Evolutionary conservation across 92 coral and sea anemone species (phyloP).

Genomic region (Epizoanthus stellaris): DNA sequence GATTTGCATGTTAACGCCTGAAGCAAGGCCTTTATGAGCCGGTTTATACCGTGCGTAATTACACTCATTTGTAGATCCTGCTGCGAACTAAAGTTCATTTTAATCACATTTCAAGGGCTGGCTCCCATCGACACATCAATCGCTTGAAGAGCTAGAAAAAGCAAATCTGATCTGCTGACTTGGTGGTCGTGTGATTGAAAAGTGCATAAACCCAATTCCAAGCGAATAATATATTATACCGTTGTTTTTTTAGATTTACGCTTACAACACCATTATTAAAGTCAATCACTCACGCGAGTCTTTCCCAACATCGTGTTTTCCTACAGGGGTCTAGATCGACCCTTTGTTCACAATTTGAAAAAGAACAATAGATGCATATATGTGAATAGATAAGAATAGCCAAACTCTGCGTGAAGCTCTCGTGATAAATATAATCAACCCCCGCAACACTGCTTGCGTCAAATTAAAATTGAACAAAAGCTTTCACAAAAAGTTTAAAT

Average conservation of each 20-base stretch:
- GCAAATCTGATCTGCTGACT: background rate
- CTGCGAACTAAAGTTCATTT: conserved; percentile 4
- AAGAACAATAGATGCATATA: too few species aligned
- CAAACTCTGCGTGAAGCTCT: background rate
- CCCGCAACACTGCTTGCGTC: too few species aligned
- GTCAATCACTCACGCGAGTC: background rate
- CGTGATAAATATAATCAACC: too few species aligned
- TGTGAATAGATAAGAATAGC: background rate
- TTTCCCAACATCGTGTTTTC: background rate
- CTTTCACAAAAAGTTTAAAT: too few species aligned
- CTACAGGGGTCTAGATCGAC: background rate
- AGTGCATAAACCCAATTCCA: background rate
- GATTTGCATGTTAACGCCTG: conserved; percentile 19
- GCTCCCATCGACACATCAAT: background rate
- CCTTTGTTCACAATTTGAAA: background rate
- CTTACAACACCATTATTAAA: background rate
- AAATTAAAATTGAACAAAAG: too few species aligned
- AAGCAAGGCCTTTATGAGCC: background rate
- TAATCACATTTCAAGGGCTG: conserved; percentile 9
- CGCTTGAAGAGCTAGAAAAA: background rate
- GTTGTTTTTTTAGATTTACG: background rate
- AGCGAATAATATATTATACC: background rate
- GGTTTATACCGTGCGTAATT: background rate
- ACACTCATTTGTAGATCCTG: conserved; percentile 21
- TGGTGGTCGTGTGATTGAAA: background rate